These are phyloP conservation scores for Electrona antarctica DNA, from an alignment of 2,113 vertebrate species.

Conservation along the genomic window DNA sequence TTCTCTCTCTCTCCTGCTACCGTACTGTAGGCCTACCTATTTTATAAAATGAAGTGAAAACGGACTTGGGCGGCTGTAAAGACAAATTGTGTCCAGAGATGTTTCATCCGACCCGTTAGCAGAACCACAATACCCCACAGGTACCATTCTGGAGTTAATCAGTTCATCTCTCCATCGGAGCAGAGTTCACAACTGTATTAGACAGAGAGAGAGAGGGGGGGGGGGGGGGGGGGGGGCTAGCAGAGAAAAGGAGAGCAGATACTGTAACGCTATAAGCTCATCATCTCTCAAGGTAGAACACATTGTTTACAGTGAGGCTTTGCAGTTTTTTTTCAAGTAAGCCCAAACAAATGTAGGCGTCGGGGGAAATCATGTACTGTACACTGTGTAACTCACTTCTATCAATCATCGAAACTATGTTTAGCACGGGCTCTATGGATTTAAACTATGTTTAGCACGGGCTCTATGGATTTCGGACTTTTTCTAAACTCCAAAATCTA, in stretches of 20 bases:
- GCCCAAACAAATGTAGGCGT: too few species aligned
- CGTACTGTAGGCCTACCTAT: too few species aligned
- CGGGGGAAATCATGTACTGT: too few species aligned
- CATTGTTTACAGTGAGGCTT: too few species aligned
- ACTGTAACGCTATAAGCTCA: background rate
- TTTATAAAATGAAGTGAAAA: too few species aligned
- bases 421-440: background rate
- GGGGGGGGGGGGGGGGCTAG: too few species aligned
- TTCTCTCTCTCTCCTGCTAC: too few species aligned
- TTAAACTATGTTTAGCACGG: constrained; percentile 2
- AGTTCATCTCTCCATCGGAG: constrained; percentile 43
- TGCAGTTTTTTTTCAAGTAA: too few species aligned
- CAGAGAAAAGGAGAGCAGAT: background rate
- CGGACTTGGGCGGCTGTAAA: too few species aligned
- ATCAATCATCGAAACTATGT: too few species aligned
- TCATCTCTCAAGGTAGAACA: background rate
- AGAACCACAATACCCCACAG: constrained; percentile 32
- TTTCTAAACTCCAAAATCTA: constrained; percentile 24
- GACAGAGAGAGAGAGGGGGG: too few species aligned
- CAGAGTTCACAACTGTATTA: constrained; percentile 25
- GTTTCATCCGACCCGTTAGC: constrained; percentile 40
- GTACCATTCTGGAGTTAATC: constrained; percentile 59
- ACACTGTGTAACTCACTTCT: too few species aligned
- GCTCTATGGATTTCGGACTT: constrained; percentile 8
- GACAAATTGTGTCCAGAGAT: constrained; percentile 39